Evolutionary conservation across 2,113 vertebrate genomes (phyloP), one percentile per base, ranked within the genome.

Genomic region (Menidia beryllina): DNA sequence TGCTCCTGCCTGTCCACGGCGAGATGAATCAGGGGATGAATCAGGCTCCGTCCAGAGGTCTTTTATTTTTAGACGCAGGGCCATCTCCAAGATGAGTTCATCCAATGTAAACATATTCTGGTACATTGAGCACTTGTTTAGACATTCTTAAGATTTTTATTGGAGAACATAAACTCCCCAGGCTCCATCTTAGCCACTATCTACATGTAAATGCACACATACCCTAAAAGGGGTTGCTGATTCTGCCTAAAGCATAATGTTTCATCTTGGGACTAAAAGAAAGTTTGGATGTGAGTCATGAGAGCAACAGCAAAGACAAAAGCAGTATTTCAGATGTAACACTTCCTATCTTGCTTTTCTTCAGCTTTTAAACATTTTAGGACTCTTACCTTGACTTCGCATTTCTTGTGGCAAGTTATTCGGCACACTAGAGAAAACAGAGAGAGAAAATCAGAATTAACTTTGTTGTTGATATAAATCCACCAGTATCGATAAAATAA

Each of bases 311-410:
- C 48, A 50, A 14, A 39, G n/a, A 39, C 38, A 6, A 45, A 45
- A 52, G 19, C 21, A n/a, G n/a, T n/a, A 27, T 52, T 19, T 23
- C 24, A 39, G 48, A 53, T 14, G 13, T 65, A 20, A 41, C n/a
- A 34, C 2, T 49, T 45, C 17, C 3, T 17, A 2, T 1, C 2
- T 48, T 24, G 7, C 10, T 8, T 10, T 3, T 23, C 7, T 30
- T 47, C 5, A 1, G 21, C 56, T 49, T 23, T 2, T 20, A 3
- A 55, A 58, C 23, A 45, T 39, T 7, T 14, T 34, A 39, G 49
- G 5, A 39, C 7, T 84, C 95, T 95, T 96, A 97, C 96, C 96
- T 97, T 96, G 77, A 92, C 93, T 92, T 96, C 95, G 89, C 96
- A 97, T 93, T 96, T 96, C 94, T 94, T 94, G 93, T 97, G 96